A percentile compares a stretch with the other conserved stretches of the same genome.
These are phyloP conservation scores for Chrysolophus pictus DNA, from an alignment of 2,797 vertebrate species.

Conservation along the genomic window DNA sequence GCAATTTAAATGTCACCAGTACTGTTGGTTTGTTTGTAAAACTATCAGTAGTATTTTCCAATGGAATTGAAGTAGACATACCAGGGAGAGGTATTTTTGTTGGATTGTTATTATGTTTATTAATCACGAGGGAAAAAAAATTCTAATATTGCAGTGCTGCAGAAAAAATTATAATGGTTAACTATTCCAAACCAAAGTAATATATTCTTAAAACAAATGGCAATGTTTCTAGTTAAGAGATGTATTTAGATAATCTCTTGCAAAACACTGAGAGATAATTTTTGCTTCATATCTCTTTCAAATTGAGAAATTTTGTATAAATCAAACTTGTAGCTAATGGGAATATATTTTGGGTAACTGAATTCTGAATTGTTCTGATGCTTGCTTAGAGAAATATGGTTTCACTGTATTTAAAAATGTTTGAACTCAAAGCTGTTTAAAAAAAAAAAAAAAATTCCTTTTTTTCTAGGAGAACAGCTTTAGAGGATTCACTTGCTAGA, in stretches of 20 bases:
- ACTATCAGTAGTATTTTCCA: not conserved
- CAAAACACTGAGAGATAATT: not conserved
- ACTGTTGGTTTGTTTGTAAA: not conserved
- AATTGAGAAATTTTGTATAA: not conserved
- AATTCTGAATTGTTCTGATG: not conserved
- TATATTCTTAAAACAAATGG: not conserved
- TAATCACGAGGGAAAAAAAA: not conserved
- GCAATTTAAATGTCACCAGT: not conserved
- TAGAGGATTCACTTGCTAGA: not conserved
- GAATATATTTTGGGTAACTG: not conserved
- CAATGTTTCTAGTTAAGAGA: not conserved
- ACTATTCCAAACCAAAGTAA: constrained; percentile 17
- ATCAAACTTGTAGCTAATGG: not conserved
- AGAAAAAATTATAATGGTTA: constrained; percentile 46
- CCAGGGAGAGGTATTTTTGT: not conserved
- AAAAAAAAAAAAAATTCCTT: not conserved
- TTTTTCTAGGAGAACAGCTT: not conserved
- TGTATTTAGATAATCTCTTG: not conserved
- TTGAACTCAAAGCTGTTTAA: not conserved
- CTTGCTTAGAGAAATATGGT: not conserved
- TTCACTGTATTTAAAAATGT: not conserved
- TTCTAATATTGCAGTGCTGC: not conserved
- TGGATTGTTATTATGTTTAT: not conserved
- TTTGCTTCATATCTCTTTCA: not conserved
- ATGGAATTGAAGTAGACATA: not conserved